These are phyloP conservation scores for Linepithema humile DNA, from an alignment of 1,140 invertebrate species.

Conservation along the genomic window DNA sequence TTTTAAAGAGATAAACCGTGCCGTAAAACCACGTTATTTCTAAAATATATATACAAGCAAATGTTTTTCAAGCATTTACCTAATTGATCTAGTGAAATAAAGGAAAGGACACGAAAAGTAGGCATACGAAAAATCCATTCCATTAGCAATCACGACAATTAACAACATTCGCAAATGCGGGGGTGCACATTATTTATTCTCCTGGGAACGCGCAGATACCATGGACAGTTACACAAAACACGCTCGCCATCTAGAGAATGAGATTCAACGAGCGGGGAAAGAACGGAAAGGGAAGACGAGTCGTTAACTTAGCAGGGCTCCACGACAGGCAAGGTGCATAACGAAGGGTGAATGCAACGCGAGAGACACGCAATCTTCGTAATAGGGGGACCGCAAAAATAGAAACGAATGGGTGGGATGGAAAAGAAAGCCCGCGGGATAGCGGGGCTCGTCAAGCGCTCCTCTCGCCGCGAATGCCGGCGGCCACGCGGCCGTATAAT, in stretches of 20 bases:
- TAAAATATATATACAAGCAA: background rate
- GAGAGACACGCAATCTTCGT: constrained; percentile 69
- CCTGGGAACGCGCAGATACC: too few relatives aligned
- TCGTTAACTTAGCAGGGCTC: constrained; percentile 55
- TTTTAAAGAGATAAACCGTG: background rate
- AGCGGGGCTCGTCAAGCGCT: constrained; percentile 42
- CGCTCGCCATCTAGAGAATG: background rate
- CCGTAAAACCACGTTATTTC: too few relatives aligned
- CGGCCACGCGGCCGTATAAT: constrained; percentile 66
- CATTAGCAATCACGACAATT: background rate
- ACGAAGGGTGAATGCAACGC: constrained; percentile 66
- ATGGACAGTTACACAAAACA: background rate
- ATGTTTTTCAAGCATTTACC: background rate
- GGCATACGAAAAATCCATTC: too few relatives aligned
- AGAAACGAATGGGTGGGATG: constrained; percentile 46
- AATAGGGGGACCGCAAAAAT: constrained; percentile 71
- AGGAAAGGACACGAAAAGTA: too few relatives aligned
- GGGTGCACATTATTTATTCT: constrained; percentile 10
- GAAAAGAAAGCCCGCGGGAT: background rate
- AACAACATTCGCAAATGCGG: background rate
- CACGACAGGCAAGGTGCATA: constrained; percentile 50
- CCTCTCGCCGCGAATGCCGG: constrained; percentile 40
- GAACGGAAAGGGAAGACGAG: background rate
- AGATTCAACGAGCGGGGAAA: background rate
- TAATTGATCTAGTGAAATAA: background rate